A percentile compares a stretch with the other conserved stretches of the same genome.
phyloP scores from a whole-genome alignment of 1,140 invertebrate species.

The Cotesia glomerata region DNA sequence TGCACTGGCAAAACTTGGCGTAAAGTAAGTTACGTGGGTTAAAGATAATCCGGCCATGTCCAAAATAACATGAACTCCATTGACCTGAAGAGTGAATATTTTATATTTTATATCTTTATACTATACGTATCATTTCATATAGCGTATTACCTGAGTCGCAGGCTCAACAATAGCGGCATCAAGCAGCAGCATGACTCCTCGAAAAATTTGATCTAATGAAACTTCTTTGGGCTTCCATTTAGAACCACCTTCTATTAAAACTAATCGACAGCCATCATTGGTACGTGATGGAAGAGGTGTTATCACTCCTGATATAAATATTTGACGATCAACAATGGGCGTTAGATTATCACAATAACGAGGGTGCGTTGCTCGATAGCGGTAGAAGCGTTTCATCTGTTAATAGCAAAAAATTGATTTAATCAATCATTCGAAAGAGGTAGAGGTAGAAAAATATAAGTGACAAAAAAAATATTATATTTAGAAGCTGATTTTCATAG shows the following conservation, averaged over 20 bases:
- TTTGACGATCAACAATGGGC: conserved; percentile 60
- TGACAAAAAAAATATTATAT: not conserved
- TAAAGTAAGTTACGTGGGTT: conserved; percentile 73
- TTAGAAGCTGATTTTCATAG: not conserved
- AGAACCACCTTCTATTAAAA: conserved; percentile 66
- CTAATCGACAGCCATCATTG: conserved; percentile 64
- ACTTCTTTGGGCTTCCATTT: conserved; percentile 73
- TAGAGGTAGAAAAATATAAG: conserved; percentile 6
- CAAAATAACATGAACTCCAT: conserved; percentile 69
- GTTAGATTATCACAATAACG: conserved; percentile 62
- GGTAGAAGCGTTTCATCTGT: conserved; percentile 68
- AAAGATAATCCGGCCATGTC: conserved; percentile 73
- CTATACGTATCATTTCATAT: not conserved
- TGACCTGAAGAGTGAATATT: conserved; percentile 43
- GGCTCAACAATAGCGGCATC: conserved; percentile 70
- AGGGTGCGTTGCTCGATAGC: conserved; percentile 65
- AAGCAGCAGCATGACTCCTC: conserved; percentile 66
- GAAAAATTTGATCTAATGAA: conserved; percentile 66
- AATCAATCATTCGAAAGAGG: not conserved
- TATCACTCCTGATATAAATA: conserved; percentile 64
- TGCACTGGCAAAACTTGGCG: conserved; percentile 72
- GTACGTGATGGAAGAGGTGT: conserved; percentile 66
- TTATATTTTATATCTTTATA: conserved; percentile 2
- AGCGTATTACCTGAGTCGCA: conserved; percentile 64
- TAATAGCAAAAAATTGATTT: not conserved